Conservation (phyloP, 2,888 invertebrate species). For the Brenthis ino region DNA sequence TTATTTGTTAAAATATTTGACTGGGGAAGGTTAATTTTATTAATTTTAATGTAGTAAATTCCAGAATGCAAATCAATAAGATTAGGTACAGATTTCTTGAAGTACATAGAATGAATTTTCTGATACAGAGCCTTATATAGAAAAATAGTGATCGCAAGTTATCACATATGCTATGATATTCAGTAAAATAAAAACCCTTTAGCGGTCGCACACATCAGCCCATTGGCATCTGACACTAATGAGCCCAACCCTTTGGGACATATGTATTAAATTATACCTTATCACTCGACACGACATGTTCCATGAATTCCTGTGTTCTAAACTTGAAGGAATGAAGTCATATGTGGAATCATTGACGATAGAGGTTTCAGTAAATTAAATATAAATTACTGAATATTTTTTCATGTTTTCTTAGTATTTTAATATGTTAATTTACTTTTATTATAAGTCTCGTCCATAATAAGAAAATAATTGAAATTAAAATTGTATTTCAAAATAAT, state of each 20-base stretch:
- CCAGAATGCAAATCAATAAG: no score
- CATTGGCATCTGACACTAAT: conserved; percentile 66
- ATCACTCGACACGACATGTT: conserved; percentile 52
- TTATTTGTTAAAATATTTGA: no score
- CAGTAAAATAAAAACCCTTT: conserved; percentile 30
- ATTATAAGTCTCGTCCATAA: neutral
- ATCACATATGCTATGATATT: conserved; percentile 28
- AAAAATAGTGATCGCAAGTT: neutral
- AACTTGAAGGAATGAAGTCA: conserved; percentile 20
- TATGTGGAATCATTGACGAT: conserved; percentile 21
- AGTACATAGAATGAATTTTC: no score
- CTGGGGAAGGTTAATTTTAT: no score
- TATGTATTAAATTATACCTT: conserved; percentile 72
- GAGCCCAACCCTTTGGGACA: conserved; percentile 71
- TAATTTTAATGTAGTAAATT: no score
- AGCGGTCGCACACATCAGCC: conserved; percentile 43
- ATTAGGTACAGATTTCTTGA: no score
- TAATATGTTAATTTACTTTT: conserved; percentile 8
- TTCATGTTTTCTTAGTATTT: conserved; percentile 3
- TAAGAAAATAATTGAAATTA: neutral
- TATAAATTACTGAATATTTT: neutral
- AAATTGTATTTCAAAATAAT: neutral
- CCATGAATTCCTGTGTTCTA: conserved; percentile 18
- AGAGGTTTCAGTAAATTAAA: conserved; percentile 8
- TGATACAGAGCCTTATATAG: neutral